Percentiles rank a stretch among this genome's conserved stretches.
Evolutionary conservation across 2,797 vertebrate species (phyloP).

Genomic region (Ataeniobius toweri): DNA sequence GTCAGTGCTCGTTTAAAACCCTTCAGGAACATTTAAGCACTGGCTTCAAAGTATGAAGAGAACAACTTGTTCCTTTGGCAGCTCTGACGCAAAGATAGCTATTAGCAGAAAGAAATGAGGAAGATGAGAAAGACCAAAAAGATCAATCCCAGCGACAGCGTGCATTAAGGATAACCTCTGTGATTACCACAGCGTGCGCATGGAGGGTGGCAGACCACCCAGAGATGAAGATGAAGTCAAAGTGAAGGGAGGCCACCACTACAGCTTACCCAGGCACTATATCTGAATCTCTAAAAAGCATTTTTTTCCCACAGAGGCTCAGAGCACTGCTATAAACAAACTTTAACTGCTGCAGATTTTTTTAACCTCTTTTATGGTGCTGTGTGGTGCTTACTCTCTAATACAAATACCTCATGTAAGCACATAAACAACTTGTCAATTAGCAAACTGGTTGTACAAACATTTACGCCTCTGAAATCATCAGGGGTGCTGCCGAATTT

Average conservation of each 20-base stretch:
- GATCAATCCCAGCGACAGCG: conserved; percentile 29
- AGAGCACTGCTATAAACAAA: conserved; percentile 53
- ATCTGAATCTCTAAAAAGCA: conserved; percentile 38
- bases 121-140: conserved; percentile 44
- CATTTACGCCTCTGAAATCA: conserved; percentile 57
- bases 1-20: conserved; percentile 41
- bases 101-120: conserved; percentile 51
- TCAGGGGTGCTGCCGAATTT: conserved; percentile 34
- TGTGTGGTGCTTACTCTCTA: conserved; percentile 39
- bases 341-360: conserved; percentile 59
- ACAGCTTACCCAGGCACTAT: conserved; percentile 29
- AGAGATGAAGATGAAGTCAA: conserved; percentile 43
- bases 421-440: conserved; percentile 73
- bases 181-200: conserved; percentile 36
- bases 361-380: conserved; percentile 49
- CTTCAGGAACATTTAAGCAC: conserved; percentile 56
- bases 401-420: conserved; percentile 56
- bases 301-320: conserved; percentile 33
- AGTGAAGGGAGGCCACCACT: conserved; percentile 25
- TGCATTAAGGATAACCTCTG: conserved; percentile 25
- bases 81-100: conserved; percentile 23
- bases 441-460: conserved; percentile 68
- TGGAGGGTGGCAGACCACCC: conserved; percentile 53
- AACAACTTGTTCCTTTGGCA: conserved; percentile 48
- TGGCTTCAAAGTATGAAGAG: conserved; percentile 49